Evolutionary conservation across 2,888 invertebrate species (phyloP).

Genomic region (Caenorhabditis wallacei): DNA sequence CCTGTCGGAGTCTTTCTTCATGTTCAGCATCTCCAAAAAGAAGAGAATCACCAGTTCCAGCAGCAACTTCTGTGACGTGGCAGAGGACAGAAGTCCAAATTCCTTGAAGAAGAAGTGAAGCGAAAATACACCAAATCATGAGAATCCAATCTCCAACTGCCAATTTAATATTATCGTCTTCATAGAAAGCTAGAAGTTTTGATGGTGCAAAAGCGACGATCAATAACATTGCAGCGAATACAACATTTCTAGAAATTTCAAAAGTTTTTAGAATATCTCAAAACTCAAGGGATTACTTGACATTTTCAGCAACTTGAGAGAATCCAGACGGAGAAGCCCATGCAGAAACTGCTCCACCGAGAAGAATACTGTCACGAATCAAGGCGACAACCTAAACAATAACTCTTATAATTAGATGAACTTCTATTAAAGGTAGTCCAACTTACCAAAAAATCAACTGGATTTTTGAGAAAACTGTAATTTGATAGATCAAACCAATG

Average conservation of each 20-base stretch:
- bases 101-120: constrained; percentile 78
- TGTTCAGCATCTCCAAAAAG: constrained; percentile 72
- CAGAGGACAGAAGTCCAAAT: constrained; percentile 80
- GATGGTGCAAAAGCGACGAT: constrained; percentile 82
- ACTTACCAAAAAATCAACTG: constrained; percentile 81
- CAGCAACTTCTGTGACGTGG: constrained; percentile 76
- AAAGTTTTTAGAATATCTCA: too few relatives aligned
- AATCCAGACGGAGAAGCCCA: constrained; percentile 79
- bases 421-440: not conserved
- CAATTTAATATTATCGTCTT: constrained; percentile 74
- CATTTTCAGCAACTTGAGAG: constrained; percentile 75
- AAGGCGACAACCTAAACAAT: constrained; percentile 78
- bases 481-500: constrained; percentile 81
- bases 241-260: constrained; percentile 62
- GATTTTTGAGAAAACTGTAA: constrained; percentile 80
- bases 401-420: too few relatives aligned
- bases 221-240: constrained; percentile 79
- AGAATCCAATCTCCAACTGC: constrained; percentile 83
- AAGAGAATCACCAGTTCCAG: constrained; percentile 70
- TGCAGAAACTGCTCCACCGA: constrained; percentile 82
- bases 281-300: constrained; percentile 45
- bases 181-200: constrained; percentile 82
- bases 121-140: constrained; percentile 82
- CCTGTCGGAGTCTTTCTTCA: constrained; percentile 67
- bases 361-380: constrained; percentile 77